Evolutionary conservation across 1,140 invertebrate genomes (phyloP).

Genomic region (Papilio helenus): DNA sequence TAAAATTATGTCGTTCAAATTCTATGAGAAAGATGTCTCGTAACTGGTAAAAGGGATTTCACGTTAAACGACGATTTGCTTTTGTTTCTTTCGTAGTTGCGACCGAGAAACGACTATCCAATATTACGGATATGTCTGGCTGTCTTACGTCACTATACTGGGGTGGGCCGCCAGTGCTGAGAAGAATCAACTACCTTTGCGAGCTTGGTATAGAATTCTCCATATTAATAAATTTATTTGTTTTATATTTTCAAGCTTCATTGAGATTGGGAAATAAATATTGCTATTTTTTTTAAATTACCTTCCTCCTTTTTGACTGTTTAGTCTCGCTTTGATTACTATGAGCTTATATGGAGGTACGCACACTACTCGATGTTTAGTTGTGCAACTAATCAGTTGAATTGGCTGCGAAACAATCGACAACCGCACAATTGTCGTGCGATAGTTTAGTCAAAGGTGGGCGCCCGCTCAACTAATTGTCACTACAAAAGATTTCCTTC

Average conservation of each 20-base stretch:
- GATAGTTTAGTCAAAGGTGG: too few relatives aligned
- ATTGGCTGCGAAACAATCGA: too few relatives aligned
- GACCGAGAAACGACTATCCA: slow-evolving; percentile 49
- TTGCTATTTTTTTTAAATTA: not conserved
- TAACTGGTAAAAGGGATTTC: not conserved
- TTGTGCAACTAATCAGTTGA: too few relatives aligned
- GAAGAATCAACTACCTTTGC: slow-evolving; percentile 49
- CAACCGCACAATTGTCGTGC: too few relatives aligned
- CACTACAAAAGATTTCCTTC: not conserved
- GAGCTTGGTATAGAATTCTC: slow-evolving; percentile 49
- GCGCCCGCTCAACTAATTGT: not conserved
- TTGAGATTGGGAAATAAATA: not conserved
- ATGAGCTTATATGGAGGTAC: too few relatives aligned
- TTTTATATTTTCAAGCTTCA: not conserved
- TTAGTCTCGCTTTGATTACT: too few relatives aligned
- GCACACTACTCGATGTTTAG: too few relatives aligned
- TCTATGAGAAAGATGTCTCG: not conserved
- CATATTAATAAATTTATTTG: too few relatives aligned
- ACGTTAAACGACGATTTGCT: not conserved
- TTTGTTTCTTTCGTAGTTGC: slow-evolving; percentile 46
- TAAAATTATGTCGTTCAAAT: too few relatives aligned
- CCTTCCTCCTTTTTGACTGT: not conserved
- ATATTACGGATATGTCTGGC: slow-evolving; percentile 46
- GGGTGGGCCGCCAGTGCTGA: slow-evolving; percentile 60
- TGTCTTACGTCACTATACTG: slow-evolving; percentile 50